Base-by-base conservation (phyloP, 2,888 invertebrate species). In the Malachius bipustulatus region DNA sequence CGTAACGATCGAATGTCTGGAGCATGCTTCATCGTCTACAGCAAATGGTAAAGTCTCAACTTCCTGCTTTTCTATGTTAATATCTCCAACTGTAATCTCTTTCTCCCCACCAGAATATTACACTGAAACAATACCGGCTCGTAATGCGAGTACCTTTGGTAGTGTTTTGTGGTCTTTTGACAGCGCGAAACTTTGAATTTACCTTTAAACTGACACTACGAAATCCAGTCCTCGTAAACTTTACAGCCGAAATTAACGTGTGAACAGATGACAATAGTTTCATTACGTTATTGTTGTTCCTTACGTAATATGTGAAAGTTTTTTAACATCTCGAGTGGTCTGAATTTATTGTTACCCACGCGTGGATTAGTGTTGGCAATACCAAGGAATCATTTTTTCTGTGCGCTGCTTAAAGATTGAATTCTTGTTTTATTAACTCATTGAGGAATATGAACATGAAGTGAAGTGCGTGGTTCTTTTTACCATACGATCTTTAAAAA, bases 1-100 rank as follows among this genome's bases (percentile, higher is more conserved):
- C 6, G n/a, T 19, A 19, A 19, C 24, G 6, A 19, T 19, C 24
- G 6, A 19, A 19, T 19, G 24, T 19, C 24, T n/a, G n/a, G 24
- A 8, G n/a, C 6, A 19, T 6, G 6, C 24, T n/a, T 8, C n/a
- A 19, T 19, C 24, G 24, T 19, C 24, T 19, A 8, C 6, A 19
- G 24, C n/a, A 19, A 19, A 19, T 19, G 24, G 6, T 19, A 6
- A 19, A 19, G 6, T 19, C 24, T 48, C 45, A 48, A 51, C 53
- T 55, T 55, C 54, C 54, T 52, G 51, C 53, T 49, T 53, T 55
- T 55, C 52, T 53, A 54, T 55, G 55, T 47, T 49, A 55, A 54
- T 54, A 44, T 35, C 41, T 19, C n/a, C 24, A 19, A n/a, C 24
- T 19, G 24, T n/a, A 19, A 19, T n/a, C 6, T 19, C 41, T 40